Evolutionary conservation across 1,140 invertebrate genomes (phyloP), one percentile per base, ranked within the genome.

Genomic region (Druon quercuslanigerum): DNA sequence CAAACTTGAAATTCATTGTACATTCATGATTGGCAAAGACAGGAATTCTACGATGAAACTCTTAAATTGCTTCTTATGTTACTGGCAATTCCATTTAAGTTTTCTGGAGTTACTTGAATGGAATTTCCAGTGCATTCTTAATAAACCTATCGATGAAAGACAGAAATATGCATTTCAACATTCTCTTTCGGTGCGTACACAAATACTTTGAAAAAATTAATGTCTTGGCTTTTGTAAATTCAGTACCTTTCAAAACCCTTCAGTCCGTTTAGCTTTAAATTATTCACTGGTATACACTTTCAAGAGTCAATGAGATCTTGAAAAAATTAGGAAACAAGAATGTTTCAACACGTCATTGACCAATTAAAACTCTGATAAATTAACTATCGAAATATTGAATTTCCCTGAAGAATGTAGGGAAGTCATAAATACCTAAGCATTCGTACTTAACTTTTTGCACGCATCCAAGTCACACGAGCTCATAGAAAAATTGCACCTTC

Each of bases 21-120:
- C 25, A 40, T 33, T 40, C n/a, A 66, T 66, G 12, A 66, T n/a
- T 66, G 25, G 60, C 60, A 66, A 66, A 66, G 60, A 46, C n/a
- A 66, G 33, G 25, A 66, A 40, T 66, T 66, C 14, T 66, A 66
- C 60, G 13, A 66, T 66, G 20, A 40, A 66, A 66, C 13, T 56
- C 16, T 46, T 14, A 16, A 66, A 66, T n/a, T 40, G 25, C 60
- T 66, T 33, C 7, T 66, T n/a, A 16, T 66, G 46, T n/a, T 40
- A 66, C 25, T 33, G 25, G 25, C 2, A 33, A 33, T 33, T 4
- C 25, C 4, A 33, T 33, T 33, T 33, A 33, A 33, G 25, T 33
- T 33, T 33, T 33, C 25, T 33, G 25, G 4, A 33, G 2, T 33
- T 33, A 33, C 25, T 33, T 33, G 5, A 33, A 33, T 33, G 25